Percentiles rank a stretch among this genome's conserved stretches.
Evolutionary conservation across 2,888 invertebrate species (phyloP).

Genomic region (Bhutanitis thaidina): DNA sequence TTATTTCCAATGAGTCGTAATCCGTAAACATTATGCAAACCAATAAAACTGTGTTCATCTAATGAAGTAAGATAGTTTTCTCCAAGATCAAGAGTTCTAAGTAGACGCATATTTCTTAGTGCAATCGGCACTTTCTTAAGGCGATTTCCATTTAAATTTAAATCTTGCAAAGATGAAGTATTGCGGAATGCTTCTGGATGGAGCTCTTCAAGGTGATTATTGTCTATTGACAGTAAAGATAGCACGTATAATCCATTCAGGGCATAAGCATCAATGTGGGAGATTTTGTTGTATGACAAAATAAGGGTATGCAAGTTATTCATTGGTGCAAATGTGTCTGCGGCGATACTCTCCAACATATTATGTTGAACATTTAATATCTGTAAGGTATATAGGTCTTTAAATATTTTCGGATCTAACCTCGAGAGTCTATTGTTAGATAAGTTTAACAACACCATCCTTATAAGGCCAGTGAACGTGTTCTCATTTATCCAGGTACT

Average conservation of each 20-base stretch:
- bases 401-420: conserved; percentile 90
- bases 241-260: conserved; percentile 93
- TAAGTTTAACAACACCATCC: conserved; percentile 91
- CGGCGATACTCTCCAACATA: conserved; percentile 89
- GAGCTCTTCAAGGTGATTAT: conserved; percentile 90
- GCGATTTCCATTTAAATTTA: conserved; percentile 93
- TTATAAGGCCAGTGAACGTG: conserved; percentile 92
- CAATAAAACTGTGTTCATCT: conserved; percentile 90
- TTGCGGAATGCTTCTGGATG: conserved; percentile 94
- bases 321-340: conserved; percentile 94
- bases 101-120: conserved; percentile 89
- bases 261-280: conserved; percentile 91
- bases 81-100: conserved; percentile 93
- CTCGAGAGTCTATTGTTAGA: conserved; percentile 91
- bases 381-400: conserved; percentile 91
- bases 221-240: conserved; percentile 90
- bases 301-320: conserved; percentile 94
- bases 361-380: conserved; percentile 92
- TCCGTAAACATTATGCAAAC: conserved; percentile 91
- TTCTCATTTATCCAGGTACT: conserved; percentile 92
- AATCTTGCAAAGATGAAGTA: conserved; percentile 93
- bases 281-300: conserved; percentile 91
- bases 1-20: conserved; percentile 94
- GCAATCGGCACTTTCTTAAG: conserved; percentile 90
- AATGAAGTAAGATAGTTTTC: conserved; percentile 92